Percentiles rank a stretch among this genome's conserved stretches.
phyloP scores from a whole-genome alignment of 2,888 invertebrate species.

The Fragum whitleyi region DNA sequence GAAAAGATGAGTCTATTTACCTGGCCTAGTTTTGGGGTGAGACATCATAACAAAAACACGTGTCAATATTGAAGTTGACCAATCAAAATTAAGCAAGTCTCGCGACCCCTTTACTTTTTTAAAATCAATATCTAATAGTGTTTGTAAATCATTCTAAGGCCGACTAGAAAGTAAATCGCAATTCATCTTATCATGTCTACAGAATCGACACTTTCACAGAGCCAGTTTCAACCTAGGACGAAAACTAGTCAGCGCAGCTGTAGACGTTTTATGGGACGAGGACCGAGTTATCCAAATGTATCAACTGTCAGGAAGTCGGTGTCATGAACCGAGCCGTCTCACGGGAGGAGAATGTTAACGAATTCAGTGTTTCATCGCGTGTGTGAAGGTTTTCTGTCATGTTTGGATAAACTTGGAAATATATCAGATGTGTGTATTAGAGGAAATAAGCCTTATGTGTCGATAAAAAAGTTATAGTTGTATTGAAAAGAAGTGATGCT shows the following conservation, averaged over 20 bases:
- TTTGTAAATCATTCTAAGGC: too few species aligned
- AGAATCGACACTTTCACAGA: too few species aligned
- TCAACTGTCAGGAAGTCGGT: conserved; percentile 34
- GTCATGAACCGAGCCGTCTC: conserved; percentile 12
- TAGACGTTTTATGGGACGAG: background rate
- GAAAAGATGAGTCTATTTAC: conserved; percentile 52
- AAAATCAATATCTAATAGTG: too few species aligned
- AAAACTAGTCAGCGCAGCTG: background rate
- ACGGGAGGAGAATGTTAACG: background rate
- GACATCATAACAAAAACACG: conserved; percentile 77
- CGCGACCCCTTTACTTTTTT: background rate
- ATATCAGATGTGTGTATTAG: background rate
- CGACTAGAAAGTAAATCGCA: too few species aligned
- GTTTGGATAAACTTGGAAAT: background rate
- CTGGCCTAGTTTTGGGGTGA: conserved; percentile 79
- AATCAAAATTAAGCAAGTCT: conserved; percentile 50
- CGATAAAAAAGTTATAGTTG: background rate
- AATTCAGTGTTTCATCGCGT: background rate
- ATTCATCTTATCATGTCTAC: too few species aligned
- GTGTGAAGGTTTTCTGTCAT: background rate
- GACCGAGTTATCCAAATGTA: conserved; percentile 21
- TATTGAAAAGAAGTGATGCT: conserved; percentile 1
- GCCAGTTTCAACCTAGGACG: too few species aligned
- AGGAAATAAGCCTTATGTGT: background rate
- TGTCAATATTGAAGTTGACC: conserved; percentile 60